These are phyloP conservation scores for Kryphioiulus occultus DNA, from an alignment of 2,888 invertebrate species.

Conservation along the genomic window DNA sequence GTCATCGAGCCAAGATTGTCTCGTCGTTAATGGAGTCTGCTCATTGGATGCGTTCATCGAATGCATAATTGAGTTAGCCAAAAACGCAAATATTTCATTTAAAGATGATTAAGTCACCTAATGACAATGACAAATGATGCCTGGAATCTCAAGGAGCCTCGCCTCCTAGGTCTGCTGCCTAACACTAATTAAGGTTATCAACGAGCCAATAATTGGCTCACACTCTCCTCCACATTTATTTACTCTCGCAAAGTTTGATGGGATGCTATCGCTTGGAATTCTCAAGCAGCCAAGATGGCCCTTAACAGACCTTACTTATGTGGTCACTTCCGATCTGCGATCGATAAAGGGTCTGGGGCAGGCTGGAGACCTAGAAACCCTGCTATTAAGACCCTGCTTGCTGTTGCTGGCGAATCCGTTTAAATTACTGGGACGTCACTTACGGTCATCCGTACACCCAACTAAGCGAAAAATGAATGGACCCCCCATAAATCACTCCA, in stretches of 20 bases:
- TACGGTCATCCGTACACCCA: constrained; percentile 7
- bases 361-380: neutral
- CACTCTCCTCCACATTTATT: neutral
- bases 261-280: neutral
- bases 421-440: constrained; percentile 6
- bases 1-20: neutral
- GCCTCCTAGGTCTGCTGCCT: neutral
- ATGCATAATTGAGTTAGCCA: neutral
- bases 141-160: neutral
- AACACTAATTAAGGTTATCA: constrained; percentile 35
- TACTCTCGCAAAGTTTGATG: neutral
- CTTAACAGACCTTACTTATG: neutral
- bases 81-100: constrained; percentile 35
- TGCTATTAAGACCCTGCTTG: neutral
- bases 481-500: neutral
- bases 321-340: neutral
- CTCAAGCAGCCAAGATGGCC: neutral
- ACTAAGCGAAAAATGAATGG: neutral
- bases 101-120: constrained; percentile 9
- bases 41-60: neutral
- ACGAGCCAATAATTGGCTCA: constrained; percentile 6
- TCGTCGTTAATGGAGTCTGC: neutral
- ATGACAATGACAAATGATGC: constrained; percentile 13
- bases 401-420: neutral
- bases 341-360: neutral